These are phyloP conservation scores for Vidua macroura DNA, from an alignment of 2,113 vertebrate species.

Conservation along the genomic window DNA sequence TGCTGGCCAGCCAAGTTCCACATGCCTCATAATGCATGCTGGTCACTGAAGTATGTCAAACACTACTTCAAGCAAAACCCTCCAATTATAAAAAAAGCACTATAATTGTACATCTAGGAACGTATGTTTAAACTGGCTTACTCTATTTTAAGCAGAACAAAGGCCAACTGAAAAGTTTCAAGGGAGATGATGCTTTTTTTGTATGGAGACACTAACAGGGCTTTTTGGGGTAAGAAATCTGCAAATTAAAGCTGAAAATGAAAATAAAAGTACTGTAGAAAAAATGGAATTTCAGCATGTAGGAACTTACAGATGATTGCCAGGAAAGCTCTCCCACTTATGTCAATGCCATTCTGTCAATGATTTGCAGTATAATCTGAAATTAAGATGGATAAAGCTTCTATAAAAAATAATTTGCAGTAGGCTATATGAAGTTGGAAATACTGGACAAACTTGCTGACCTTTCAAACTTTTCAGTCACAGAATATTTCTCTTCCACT, in stretches of 20 bases:
- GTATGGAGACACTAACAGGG: neutral
- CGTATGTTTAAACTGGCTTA: neutral
- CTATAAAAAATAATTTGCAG: neutral
- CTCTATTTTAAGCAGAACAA: slow-evolving; percentile 27
- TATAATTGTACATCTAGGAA: slow-evolving; percentile 23
- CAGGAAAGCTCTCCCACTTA: neutral
- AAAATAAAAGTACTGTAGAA: neutral
- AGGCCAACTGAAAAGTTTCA: neutral
- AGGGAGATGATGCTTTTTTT: neutral
- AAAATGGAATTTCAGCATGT: neutral
- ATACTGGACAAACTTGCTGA: neutral
- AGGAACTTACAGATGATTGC: neutral
- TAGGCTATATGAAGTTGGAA: neutral
- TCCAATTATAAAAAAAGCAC: slow-evolving; percentile 2
- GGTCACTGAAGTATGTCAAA: slow-evolving; percentile 24
- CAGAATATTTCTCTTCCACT: neutral
- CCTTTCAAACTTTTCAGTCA: neutral
- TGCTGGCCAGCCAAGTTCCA: neutral
- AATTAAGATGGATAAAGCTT: neutral
- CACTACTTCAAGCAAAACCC: neutral
- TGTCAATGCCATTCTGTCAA: neutral
- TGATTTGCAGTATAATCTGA: neutral
- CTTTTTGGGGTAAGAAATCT: neutral
- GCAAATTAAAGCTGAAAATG: neutral
- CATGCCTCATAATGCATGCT: neutral